A percentile compares a stretch with the other conserved stretches of the same genome.
phyloP scores from a whole-genome alignment of 2,888 invertebrate genomes.

The Chymomyza amoena region DNA sequence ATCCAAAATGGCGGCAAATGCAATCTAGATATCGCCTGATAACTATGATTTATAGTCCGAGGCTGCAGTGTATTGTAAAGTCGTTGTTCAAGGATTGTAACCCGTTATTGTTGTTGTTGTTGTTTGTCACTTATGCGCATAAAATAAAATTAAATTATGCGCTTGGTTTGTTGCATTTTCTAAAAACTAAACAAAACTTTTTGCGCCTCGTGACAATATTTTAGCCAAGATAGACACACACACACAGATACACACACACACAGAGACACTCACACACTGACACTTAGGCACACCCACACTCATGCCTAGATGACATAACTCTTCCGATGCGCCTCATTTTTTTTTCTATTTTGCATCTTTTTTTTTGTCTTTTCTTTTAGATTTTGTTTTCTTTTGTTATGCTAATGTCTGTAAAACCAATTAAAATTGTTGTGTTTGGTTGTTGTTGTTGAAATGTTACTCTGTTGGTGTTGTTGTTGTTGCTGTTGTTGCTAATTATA shows the following conservation, averaged over 20 bases:
- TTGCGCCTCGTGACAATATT: neutral
- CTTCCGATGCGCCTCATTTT: neutral
- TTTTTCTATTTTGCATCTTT: neutral
- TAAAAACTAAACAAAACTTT: neutral
- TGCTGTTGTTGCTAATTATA: constrained; percentile 36
- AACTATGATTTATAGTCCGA: too few relatives aligned
- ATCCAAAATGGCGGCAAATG: too few relatives aligned
- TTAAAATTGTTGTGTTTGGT: constrained; percentile 47
- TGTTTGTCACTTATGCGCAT: constrained; percentile 4
- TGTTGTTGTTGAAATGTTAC: neutral
- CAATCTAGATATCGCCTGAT: too few relatives aligned
- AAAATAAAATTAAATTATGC: constrained; percentile 71
- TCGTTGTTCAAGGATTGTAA: neutral
- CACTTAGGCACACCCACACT: constrained; percentile 32
- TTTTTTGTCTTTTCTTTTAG: neutral
- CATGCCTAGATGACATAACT: constrained; percentile 28
- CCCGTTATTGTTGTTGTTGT: neutral
- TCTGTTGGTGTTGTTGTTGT: constrained; percentile 16
- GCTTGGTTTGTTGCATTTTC: constrained; percentile 70
- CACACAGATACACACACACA: constrained; percentile 15
- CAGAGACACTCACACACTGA: constrained; percentile 15
- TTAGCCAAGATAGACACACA: neutral
- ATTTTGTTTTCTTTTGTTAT: constrained; percentile 35
- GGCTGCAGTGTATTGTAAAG: too few relatives aligned
- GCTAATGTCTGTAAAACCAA: constrained; percentile 62